Evolutionary conservation across 2,113 vertebrate genomes (phyloP), one percentile per base, ranked within the genome.

Genomic region (Anser cygnoides): DNA sequence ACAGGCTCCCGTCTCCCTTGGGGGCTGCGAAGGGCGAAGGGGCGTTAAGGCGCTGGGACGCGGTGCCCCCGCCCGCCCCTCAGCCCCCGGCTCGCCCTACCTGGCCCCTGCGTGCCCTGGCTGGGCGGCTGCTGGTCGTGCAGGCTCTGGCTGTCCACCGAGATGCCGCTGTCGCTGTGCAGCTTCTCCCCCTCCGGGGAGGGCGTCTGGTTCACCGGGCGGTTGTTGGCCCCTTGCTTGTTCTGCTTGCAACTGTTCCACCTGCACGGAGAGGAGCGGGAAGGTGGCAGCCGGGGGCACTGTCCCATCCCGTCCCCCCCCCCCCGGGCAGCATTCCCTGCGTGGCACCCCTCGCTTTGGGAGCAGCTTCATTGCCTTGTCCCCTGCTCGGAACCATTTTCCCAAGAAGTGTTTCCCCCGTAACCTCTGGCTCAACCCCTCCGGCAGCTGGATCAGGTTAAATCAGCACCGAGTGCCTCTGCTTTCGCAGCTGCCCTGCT

Each of bases 221-320:
- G 98, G 96, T 99, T 99, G 97, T 99, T 99, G 87, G 99, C 99
- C 2, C 98, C 99, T 71, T 99, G 99, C 70, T 99, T 99, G 97
- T 99, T 99, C 97, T 99, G 98, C 74, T 99, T 99, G 97, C 99
- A 99, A 98, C 98, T 99, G 97, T 99, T 99, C 99, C 99, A 99
- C 98, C 99, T 99, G 97, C 16, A 73, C 20, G 61, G 25, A 89
- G 44, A n/a, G 16, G 1, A 13, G 5, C 5, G 0, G 7, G 3
- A 5, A 4, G 29, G 59, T 66, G 71, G 33, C 37, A 43, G 17
- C 55, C 1, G 0, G 18, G 1, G 17, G 43, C 65, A 13, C n/a
- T 28, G 11, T 26, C 35, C 11, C 46, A 49, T 46, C 46, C 20
- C 10, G 11, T 49, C 20, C 9, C 46, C 20, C 46, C 46, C 3